Evolutionary conservation across 2,113 vertebrate genomes (phyloP), one percentile per base, ranked within the genome.

Genomic region (Proterorhinus semilunaris): DNA sequence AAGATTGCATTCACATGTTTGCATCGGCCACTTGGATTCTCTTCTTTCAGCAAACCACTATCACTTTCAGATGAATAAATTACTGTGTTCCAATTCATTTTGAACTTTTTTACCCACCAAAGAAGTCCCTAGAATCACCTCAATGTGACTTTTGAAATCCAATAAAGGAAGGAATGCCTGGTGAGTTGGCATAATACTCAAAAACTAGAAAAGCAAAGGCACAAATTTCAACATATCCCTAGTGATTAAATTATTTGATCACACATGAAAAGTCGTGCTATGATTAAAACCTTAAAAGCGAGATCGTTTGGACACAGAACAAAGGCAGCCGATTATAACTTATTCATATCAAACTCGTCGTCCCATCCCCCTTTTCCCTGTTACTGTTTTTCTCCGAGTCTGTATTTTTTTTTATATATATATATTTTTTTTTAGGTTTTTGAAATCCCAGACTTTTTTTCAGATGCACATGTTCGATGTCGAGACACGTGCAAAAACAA

Each of bases 261-360:
- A 91, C 72, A 73, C 83, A 81, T 91, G 91, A 91, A 87, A 90
- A 87, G 78, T 90, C 82, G 81, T 83, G 86, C 85, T 88, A 89
- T 85, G 87, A 87, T 88, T 86, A 90, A 89, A 90, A 83, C 86
- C 27, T 86, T 84, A 90, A 91, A 88, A 85, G 83, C 69, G 58
- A 46, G 76, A 85, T 90, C 84, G 74, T 86, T 88, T 92, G 88
- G 89, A 89, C 72, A 13, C 10, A 89, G 87, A 92, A 92, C 89
- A 93, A 93, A 92, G 90, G 76, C 72, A 82, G 70, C 76, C 69
- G 75, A 66, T 88, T 70, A 90, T 93, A 83, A 92, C 92, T 93
- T 86, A 93, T 93, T 93, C 90, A 93, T 75, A 75, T 83, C 85
- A 75, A 76, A 88, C 87, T 85, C 82, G 85, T 87, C 75, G 15